These are phyloP conservation scores for Gavia stellata DNA, from an alignment of 2,113 vertebrate genomes.

Conservation along the genomic window DNA sequence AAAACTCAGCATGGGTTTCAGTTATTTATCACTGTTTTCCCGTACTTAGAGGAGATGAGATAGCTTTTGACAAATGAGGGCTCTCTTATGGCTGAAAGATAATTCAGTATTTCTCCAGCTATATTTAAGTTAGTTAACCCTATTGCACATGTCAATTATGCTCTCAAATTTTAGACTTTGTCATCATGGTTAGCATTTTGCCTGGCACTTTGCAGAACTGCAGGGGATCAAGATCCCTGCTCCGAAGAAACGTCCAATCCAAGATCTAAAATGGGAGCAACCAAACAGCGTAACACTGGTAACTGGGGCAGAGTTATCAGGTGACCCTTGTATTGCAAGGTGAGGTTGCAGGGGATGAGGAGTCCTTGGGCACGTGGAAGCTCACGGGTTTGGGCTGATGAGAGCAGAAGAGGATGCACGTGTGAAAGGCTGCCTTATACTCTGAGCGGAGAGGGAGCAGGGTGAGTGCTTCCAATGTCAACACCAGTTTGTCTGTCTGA, in stretches of 20 bases:
- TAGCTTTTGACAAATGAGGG: not conserved
- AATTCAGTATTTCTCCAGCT: not conserved
- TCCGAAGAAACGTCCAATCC: not conserved
- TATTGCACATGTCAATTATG: not conserved
- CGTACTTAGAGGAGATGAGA: not conserved
- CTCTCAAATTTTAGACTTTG: not conserved
- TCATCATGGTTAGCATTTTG: not conserved
- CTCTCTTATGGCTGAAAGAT: not conserved
- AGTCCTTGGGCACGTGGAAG: not conserved
- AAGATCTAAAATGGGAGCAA: not conserved
- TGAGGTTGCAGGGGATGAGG: not conserved
- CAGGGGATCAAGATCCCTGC: not conserved
- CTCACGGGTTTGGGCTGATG: not conserved
- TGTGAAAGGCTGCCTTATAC: not conserved
- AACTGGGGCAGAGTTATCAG: not conserved
- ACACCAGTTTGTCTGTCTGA: not conserved
- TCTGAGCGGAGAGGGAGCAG: not conserved
- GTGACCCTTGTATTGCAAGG: not conserved
- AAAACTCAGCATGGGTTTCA: not conserved
- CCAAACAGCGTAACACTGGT: fast-evolving
- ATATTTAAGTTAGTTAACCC: not conserved
- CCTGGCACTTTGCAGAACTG: not conserved
- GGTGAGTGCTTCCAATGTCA: fast-evolving
- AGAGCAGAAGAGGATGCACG: not conserved
- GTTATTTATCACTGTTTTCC: not conserved